A percentile compares a stretch with the other conserved stretches of the same genome.
phyloP scores from a whole-genome alignment of 2,888 invertebrate genomes.

The Lasius platythorax region DNA sequence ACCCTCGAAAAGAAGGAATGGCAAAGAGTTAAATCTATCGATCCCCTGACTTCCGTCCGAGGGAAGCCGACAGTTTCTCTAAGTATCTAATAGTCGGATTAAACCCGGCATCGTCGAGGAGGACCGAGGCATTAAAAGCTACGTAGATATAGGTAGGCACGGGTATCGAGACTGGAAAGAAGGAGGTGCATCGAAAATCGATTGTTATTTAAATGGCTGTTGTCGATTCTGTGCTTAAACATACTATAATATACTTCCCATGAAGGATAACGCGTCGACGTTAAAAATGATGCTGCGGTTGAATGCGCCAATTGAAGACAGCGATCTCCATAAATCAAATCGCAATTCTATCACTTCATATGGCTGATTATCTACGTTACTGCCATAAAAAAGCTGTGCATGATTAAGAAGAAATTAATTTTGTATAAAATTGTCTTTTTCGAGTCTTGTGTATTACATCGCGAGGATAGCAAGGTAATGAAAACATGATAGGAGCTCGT shows the following conservation, averaged over 20 bases:
- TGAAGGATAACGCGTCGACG: constrained; percentile 12
- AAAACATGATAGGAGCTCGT: constrained; percentile 2
- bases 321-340: constrained; percentile 40
- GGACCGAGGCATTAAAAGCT: constrained; percentile 50
- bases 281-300: constrained; percentile 34
- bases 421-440: background rate
- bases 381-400: background rate
- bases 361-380: constrained; percentile 24
- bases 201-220: constrained; percentile 30
- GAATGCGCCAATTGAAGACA: constrained; percentile 25
- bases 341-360: constrained; percentile 9
- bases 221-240: constrained; percentile 38
- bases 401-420: constrained; percentile 33
- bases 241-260: constrained; percentile 23
- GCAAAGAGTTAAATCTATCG: constrained; percentile 57
- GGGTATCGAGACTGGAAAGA: constrained; percentile 43
- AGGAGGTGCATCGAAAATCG: constrained; percentile 43
- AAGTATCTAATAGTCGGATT: constrained; percentile 64
- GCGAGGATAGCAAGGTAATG: background rate
- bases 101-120: constrained; percentile 49
- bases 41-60: constrained; percentile 48
- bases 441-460: background rate
- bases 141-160: background rate
- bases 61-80: constrained; percentile 49
- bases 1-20: constrained; percentile 21